Percentiles rank a stretch among this genome's conserved stretches.
phyloP scores from a whole-genome alignment of 30 jellyfish, hydroid and myxozoan species.

The Mastigias papua region DNA sequence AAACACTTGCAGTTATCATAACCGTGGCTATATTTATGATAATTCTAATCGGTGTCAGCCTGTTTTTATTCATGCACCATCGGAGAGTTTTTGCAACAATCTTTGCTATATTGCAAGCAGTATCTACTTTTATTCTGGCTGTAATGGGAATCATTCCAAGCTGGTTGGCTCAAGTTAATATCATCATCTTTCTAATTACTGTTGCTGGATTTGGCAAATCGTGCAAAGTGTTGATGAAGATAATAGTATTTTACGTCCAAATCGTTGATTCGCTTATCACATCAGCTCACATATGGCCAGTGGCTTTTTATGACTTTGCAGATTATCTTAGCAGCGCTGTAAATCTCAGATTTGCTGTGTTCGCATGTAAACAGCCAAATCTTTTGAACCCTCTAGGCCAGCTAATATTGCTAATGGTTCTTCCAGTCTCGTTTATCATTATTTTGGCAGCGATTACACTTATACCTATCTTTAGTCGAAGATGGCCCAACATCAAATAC shows the following conservation, averaged over 20 bases:
- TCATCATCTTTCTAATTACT: conserved; percentile 26
- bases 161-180: conserved; percentile 69
- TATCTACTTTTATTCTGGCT: conserved; percentile 46
- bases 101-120: conserved; percentile 43
- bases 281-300: conserved; percentile 72
- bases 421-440: conserved; percentile 28
- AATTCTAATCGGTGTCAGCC: conserved; percentile 6
- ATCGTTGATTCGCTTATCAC: conserved; percentile 55
- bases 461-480: conserved; percentile 24
- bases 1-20: background rate
- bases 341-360: conserved; percentile 45
- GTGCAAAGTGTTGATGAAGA: conserved; percentile 69
- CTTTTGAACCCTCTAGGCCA: conserved; percentile 42
- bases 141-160: conserved; percentile 53
- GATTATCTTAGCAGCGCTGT: conserved; percentile 43
- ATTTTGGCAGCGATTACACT: conserved; percentile 2
- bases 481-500: conserved; percentile 4
- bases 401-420: conserved; percentile 23
- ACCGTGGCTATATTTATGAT: conserved; percentile 5
- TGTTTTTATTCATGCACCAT: conserved; percentile 14
- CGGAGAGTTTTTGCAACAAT: conserved; percentile 23
- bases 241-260: conserved; percentile 63
- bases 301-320: conserved; percentile 24
- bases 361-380: conserved; percentile 52
- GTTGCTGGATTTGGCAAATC: conserved; percentile 61